phyloP scores from a whole-genome alignment of 2,888 invertebrate genomes.

The Chaitophorus viminalis region DNA sequence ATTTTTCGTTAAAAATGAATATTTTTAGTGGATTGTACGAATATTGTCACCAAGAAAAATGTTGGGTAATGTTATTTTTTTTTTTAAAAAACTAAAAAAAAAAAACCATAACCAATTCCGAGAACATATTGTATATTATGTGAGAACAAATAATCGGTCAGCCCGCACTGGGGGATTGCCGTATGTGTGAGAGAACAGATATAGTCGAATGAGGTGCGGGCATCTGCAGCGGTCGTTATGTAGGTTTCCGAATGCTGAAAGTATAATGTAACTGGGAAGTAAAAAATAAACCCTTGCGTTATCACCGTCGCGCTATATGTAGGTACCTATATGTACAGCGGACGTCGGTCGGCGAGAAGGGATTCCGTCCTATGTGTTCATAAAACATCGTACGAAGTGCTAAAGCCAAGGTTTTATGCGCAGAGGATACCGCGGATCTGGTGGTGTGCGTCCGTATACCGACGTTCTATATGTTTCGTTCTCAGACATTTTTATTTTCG shows the following conservation, averaged over 20 bases:
- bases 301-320: background rate
- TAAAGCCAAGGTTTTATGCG: constrained; percentile 24
- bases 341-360: background rate
- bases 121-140: background rate
- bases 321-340: background rate
- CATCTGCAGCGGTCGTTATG: constrained; percentile 13
- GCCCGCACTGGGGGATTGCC: background rate
- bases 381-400: constrained; percentile 31
- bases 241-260: constrained; percentile 15
- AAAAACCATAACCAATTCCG: background rate
- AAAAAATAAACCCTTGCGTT: background rate
- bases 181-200: background rate
- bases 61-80: background rate
- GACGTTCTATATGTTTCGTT: background rate
- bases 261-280: background rate
- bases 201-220: background rate
- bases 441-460: background rate
- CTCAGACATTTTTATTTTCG: constrained; percentile 33
- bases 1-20: background rate
- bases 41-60: background rate
- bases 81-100: background rate
- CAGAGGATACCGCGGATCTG: background rate
- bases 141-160: background rate
- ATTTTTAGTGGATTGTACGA: background rate
- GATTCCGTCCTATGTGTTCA: constrained; percentile 17